These are phyloP conservation scores for Orchestes rusci DNA, from an alignment of 2,888 invertebrate species.

Conservation along the genomic window DNA sequence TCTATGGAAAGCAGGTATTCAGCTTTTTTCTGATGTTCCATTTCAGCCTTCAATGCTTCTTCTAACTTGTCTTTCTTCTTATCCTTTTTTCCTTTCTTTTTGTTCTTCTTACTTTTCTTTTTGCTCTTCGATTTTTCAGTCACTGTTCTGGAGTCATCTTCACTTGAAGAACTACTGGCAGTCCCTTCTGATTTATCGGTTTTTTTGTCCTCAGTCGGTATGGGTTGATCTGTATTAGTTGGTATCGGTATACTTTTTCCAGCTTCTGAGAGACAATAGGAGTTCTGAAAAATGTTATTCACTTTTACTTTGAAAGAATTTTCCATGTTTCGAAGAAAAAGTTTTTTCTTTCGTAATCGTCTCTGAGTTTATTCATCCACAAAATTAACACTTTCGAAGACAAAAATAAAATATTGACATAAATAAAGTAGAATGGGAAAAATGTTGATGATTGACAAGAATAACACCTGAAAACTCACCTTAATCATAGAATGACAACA, in stretches of 20 bases:
- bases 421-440: too few relatives aligned
- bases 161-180: conserved; percentile 27
- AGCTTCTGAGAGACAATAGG: conserved; percentile 79
- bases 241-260: conserved; percentile 41
- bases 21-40: conserved; percentile 53
- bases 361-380: too few relatives aligned
- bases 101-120: conserved; percentile 49
- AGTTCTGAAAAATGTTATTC: conserved; percentile 50
- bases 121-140: conserved; percentile 31
- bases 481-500: conserved; percentile 91
- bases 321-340: too few relatives aligned
- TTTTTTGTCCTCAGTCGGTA: conserved; percentile 13
- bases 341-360: too few relatives aligned
- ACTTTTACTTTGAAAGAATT: too few relatives aligned
- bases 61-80: conserved; percentile 48
- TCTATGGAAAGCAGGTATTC: conserved; percentile 63
- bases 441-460: too few relatives aligned
- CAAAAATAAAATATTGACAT: too few relatives aligned
- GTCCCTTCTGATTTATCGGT: too few relatives aligned
- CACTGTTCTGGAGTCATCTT: conserved; percentile 31
- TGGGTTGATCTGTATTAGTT: conserved; percentile 9
- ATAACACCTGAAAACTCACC: too few relatives aligned
- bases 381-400: too few relatives aligned
- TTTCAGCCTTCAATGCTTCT: conserved; percentile 61
- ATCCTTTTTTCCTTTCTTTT: conserved; percentile 43